Evolutionary conservation across 2,113 vertebrate species (phyloP).

Genomic region (Laticauda laticaudata): DNA sequence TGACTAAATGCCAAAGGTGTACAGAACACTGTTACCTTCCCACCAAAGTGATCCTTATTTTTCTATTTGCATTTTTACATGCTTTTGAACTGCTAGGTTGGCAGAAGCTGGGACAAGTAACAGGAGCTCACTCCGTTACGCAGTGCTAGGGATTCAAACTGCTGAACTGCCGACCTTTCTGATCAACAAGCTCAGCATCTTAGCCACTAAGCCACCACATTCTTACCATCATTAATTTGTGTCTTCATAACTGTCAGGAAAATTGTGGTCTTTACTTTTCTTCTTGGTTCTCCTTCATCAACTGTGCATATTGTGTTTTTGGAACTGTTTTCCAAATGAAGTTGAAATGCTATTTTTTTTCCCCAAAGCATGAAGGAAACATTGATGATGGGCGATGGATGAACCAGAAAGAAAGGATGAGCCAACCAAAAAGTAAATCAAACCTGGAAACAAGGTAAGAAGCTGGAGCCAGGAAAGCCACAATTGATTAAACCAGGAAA

Average conservation of each 20-base stretch:
- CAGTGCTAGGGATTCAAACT: too few relatives aligned
- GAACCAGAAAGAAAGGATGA: background rate
- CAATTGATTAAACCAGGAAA: background rate
- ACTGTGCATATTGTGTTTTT: slow-evolving; percentile 25
- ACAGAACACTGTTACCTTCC: too few relatives aligned
- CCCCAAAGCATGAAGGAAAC: slow-evolving; percentile 1
- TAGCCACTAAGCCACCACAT: background rate
- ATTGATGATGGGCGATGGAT: background rate
- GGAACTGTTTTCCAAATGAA: slow-evolving; percentile 41
- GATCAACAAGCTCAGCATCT: too few relatives aligned
- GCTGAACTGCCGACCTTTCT: too few relatives aligned
- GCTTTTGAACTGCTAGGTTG: too few relatives aligned
- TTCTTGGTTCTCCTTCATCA: slow-evolving; percentile 20
- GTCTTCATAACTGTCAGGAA: slow-evolving; percentile 29
- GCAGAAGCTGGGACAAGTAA: too few relatives aligned
- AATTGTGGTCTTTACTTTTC: slow-evolving; percentile 33
- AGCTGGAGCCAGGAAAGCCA: background rate
- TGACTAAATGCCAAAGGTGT: too few relatives aligned
- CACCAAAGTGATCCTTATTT: too few relatives aligned
- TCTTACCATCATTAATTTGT: slow-evolving; percentile 35
- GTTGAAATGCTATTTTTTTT: slow-evolving; percentile 18
- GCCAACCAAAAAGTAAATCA: background rate
- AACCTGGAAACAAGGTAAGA: background rate
- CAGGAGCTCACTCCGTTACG: too few relatives aligned
- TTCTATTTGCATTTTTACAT: too few relatives aligned